Percentiles rank a stretch among this genome's conserved stretches.
phyloP scores from a whole-genome alignment of 1,140 invertebrate species.

The Hycleus phaleratus region DNA sequence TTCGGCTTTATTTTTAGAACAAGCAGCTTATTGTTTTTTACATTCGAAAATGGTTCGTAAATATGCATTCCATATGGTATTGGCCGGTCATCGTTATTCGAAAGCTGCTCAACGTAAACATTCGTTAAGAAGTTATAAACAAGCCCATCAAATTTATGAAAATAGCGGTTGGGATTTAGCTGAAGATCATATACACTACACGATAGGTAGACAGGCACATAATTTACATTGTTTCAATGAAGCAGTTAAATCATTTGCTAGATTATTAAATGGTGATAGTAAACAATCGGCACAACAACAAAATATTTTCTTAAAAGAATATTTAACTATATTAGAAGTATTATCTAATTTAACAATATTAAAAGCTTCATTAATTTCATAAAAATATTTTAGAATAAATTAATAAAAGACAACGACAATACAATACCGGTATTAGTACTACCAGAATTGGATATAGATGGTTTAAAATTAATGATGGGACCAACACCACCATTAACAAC shows the following conservation, averaged over 20 bases:
- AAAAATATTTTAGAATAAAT: slow-evolving; percentile 20
- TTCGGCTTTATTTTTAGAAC: slow-evolving; percentile 87
- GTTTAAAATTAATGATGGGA: slow-evolving; percentile 57
- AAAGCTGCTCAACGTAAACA: slow-evolving; percentile 88
- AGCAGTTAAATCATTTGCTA: slow-evolving; percentile 70
- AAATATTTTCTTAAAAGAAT: slow-evolving; percentile 79
- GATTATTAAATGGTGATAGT: slow-evolving; percentile 67
- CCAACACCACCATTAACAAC: slow-evolving; percentile 45
- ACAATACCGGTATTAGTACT: slow-evolving; percentile 49
- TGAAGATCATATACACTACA: slow-evolving; percentile 92
- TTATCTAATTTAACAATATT: slow-evolving; percentile 18
- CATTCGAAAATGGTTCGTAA: slow-evolving; percentile 75
- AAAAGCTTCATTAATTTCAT: not conserved
- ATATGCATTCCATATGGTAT: slow-evolving; percentile 94
- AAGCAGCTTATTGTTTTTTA: slow-evolving; percentile 90
- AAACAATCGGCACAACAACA: slow-evolving; percentile 72
- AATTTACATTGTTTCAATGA: slow-evolving; percentile 68
- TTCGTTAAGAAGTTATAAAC: slow-evolving; percentile 83
- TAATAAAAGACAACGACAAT: slow-evolving; percentile 16
- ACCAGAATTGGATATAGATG: slow-evolving; percentile 57
- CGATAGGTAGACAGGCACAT: slow-evolving; percentile 79
- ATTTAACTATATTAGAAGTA: slow-evolving; percentile 74
- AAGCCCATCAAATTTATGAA: slow-evolving; percentile 83
- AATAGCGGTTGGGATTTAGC: slow-evolving; percentile 81
- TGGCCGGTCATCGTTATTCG: slow-evolving; percentile 87